Evolutionary conservation across 2,888 invertebrate species (phyloP), one percentile per base, ranked within the genome.

Genomic region (Epistrophe eligans): DNA sequence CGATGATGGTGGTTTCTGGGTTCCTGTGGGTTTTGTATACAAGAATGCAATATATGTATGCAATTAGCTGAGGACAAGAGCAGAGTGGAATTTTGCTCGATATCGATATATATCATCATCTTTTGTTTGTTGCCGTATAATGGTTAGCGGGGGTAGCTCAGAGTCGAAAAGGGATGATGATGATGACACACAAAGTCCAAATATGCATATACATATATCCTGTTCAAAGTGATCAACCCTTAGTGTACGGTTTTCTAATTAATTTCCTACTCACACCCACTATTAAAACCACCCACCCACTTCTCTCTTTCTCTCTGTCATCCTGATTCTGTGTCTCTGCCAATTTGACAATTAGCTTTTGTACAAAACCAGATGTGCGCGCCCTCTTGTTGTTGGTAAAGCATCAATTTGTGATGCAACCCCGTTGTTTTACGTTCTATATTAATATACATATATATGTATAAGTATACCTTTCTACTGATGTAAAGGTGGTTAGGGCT

Each of bases 341-440:
- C 87, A 87, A 87, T 87, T 87, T 83, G 87, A 87, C 87, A 87
- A 87, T 87, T 87, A 87, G 87, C 87, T 87, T 79, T 77, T 83
- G 79, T 55, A 55, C 66, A 60, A 76, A 72, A 79, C 87, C 87
- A 87, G 87, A 87, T 87, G 87, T 87, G 87, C 74, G 87, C 87
- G 87, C 87, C 87, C 87, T 72, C 87, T 76, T 72, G 72, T 60
- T 72, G 28, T 79, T 38, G 67, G 87, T 66, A 79, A 55, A 87
- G 66, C 87, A 83, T 87, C 83, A 87, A 83, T 79, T 74, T 79
- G 24, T 24, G 83, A 76, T 79, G 87, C 83, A 87, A 87, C 87
- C 87, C 83, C 76, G 83, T 83, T 87, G 82, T 72, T 71, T 66
- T 67, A 55, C 24, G 77, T 84, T 77, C 67, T 72, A 67, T 64